phyloP scores from a whole-genome alignment of 2,888 invertebrate species.

The Helicoverpa assulta region DNA sequence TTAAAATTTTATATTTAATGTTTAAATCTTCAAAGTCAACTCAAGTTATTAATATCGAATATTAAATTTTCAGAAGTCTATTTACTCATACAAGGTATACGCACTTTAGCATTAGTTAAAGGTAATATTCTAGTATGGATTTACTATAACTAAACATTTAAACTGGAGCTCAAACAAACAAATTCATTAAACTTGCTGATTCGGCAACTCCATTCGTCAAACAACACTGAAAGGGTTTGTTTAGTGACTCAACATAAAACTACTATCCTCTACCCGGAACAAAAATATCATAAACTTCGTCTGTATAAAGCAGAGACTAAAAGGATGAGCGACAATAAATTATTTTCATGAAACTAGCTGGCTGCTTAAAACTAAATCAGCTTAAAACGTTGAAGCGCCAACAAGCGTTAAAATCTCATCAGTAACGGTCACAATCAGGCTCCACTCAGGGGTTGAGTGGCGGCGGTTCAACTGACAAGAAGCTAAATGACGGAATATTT shows the following conservation, averaged over 20 bases:
- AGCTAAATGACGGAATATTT: slow-evolving; percentile 53
- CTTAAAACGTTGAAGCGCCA: slow-evolving; percentile 38
- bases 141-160: slow-evolving; percentile 9
- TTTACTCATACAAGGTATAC: background rate
- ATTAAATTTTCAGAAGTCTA: background rate
- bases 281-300: slow-evolving; percentile 23
- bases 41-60: background rate
- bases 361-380: slow-evolving; percentile 39
- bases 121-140: background rate
- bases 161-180: slow-evolving; percentile 32
- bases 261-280: slow-evolving; percentile 31
- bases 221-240: slow-evolving; percentile 31
- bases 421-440: slow-evolving; percentile 41
- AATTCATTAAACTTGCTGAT: slow-evolving; percentile 36
- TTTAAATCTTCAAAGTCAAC: background rate
- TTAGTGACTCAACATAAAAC: slow-evolving; percentile 43
- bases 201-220: slow-evolving; percentile 31
- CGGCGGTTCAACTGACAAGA: slow-evolving; percentile 30
- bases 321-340: slow-evolving; percentile 20
- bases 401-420: slow-evolving; percentile 56
- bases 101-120: background rate
- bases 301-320: slow-evolving; percentile 8
- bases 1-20: background rate
- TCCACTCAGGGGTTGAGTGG: slow-evolving; percentile 27
- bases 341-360: slow-evolving; percentile 26